Evolutionary conservation across 2,888 invertebrate genomes (phyloP).

Genomic region (Agelastica alni): DNA sequence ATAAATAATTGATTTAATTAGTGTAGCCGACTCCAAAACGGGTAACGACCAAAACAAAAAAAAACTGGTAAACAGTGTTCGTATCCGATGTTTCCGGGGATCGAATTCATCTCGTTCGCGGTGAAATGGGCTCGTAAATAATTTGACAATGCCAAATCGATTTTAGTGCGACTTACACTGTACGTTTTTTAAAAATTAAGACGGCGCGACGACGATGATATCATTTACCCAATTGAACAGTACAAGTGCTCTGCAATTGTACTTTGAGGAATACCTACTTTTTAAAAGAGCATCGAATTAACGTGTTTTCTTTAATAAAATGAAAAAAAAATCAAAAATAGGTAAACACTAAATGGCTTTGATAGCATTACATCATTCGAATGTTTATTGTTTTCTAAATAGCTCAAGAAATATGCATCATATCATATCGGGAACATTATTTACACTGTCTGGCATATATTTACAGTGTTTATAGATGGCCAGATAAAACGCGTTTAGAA

Average conservation of each 20-base stretch:
- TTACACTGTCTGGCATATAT: constrained; percentile 14
- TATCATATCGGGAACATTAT: constrained; percentile 17
- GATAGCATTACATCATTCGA: background rate
- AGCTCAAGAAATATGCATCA: background rate
- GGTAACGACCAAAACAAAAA: too few species aligned
- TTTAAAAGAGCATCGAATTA: too few species aligned
- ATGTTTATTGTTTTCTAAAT: background rate
- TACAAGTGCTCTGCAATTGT: too few species aligned
- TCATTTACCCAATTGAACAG: too few species aligned
- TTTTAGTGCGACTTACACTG: too few species aligned
- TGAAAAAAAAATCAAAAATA: too few species aligned
- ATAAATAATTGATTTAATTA: constrained; percentile 49
- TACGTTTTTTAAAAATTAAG: too few species aligned
- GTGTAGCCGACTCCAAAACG: constrained; percentile 28
- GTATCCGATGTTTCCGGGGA: background rate
- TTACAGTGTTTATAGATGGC: constrained; percentile 8
- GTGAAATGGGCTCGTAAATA: constrained; percentile 3
- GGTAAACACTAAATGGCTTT: too few species aligned
- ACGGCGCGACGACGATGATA: too few species aligned
- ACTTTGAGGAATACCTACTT: too few species aligned
- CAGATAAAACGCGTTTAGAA: constrained; percentile 11
- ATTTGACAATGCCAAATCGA: constrained; percentile 4
- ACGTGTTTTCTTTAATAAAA: too few species aligned
- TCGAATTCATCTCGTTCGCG: constrained; percentile 4
- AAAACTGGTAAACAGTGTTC: constrained; percentile 28